phyloP scores from a whole-genome alignment of 2,113 vertebrate genomes.

The Cyprinodon tularosa region DNA sequence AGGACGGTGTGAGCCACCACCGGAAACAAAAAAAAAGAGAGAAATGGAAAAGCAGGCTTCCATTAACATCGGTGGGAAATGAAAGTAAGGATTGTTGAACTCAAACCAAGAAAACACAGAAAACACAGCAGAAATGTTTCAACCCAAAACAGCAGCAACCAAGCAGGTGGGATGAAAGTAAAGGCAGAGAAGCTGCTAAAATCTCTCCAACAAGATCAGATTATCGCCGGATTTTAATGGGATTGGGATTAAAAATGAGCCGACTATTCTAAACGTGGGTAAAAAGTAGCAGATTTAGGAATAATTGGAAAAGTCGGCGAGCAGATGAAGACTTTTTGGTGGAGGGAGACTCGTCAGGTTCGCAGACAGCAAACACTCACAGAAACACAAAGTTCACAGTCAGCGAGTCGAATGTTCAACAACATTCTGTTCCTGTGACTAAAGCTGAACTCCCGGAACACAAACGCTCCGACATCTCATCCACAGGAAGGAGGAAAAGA shows the following conservation, averaged over 20 bases:
- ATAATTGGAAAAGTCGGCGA: neutral
- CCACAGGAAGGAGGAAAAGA: neutral
- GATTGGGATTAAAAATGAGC: no score
- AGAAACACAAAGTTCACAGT: neutral
- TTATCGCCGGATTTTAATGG: neutral
- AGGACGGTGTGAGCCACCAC: constrained; percentile 51
- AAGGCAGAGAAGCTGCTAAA: constrained; percentile 1
- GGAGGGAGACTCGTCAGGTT: neutral
- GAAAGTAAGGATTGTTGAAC: constrained; percentile 22
- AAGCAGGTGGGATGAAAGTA: constrained; percentile 7
- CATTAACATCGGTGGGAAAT: constrained; percentile 17
- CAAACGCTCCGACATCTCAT: neutral
- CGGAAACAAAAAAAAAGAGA: neutral
- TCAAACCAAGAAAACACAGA: constrained; percentile 18
- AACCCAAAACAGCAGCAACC: constrained; percentile 16
- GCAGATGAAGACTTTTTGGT: neutral
- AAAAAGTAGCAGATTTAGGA: neutral
- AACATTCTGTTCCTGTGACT: neutral
- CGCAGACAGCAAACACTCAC: neutral
- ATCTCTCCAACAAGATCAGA: neutral
- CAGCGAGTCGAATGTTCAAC: neutral
- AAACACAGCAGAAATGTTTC: neutral
- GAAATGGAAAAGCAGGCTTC: constrained; percentile 30
- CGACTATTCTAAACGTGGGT: neutral
- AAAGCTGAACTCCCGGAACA: neutral